phyloP scores from a whole-genome alignment of 2,113 vertebrate species.

The Ctenomys sociabilis region DNA sequence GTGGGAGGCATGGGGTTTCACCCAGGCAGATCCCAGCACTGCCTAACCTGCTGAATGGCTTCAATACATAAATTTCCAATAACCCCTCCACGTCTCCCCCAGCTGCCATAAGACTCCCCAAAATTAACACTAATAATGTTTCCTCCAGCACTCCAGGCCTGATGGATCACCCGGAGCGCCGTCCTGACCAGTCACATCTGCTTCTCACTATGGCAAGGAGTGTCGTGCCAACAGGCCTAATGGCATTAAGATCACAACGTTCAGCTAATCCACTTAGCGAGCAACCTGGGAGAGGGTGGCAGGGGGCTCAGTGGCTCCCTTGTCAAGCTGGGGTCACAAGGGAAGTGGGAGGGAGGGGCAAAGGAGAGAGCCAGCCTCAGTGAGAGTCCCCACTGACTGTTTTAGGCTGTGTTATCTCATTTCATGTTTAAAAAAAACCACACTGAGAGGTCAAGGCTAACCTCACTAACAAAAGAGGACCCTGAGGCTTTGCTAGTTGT shows the following conservation, averaged over 20 bases:
- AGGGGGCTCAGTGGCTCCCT: not conserved
- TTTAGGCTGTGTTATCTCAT: not conserved
- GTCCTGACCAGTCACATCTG: conserved; percentile 80
- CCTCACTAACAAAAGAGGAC: not conserved
- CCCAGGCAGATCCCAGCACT: not conserved
- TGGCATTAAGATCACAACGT: conserved; percentile 70
- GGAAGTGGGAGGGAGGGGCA: not conserved
- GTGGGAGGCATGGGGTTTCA: not conserved
- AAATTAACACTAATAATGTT: conserved; percentile 82
- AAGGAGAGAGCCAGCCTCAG: not conserved
- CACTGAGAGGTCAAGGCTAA: not conserved
- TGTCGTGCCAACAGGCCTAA: conserved; percentile 79
- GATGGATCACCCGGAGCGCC: conserved; percentile 81
- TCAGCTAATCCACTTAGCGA: conserved; percentile 76
- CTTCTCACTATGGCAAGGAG: conserved; percentile 78
- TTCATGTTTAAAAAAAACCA: not conserved
- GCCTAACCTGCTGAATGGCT: conserved; percentile 64
- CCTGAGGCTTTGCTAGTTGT: fast-evolving
- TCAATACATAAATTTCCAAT: conserved; percentile 74
- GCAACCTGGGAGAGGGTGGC: conserved; percentile 42
- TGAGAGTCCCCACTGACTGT: not conserved
- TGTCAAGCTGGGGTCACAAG: conserved; percentile 42
- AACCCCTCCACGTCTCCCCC: conserved; percentile 46
- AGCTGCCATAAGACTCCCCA: conserved; percentile 74
- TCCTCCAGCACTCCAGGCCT: conserved; percentile 75